Conservation (phyloP, 2,797 vertebrate species). For the Aulostomus chinensis region DNA sequence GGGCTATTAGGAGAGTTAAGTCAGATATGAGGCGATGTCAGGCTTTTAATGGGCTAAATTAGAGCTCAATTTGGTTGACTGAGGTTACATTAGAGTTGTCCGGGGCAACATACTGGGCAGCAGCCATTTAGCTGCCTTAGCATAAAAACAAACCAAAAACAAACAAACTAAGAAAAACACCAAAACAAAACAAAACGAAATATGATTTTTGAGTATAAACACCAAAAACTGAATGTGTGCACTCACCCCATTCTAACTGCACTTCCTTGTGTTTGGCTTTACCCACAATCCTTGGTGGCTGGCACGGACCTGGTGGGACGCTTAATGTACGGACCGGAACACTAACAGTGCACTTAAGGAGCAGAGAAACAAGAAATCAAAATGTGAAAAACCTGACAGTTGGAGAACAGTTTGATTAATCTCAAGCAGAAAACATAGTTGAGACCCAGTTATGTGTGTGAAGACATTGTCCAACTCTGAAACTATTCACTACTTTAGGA, state of each 20-base stretch:
- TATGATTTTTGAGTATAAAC: slow-evolving; percentile 13
- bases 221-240: slow-evolving; percentile 5
- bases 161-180: background rate
- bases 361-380: slow-evolving; percentile 5
- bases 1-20: slow-evolving; percentile 45
- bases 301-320: slow-evolving; percentile 90
- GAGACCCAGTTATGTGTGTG: too few species aligned
- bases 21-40: slow-evolving; percentile 41
- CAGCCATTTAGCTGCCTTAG: slow-evolving; percentile 27
- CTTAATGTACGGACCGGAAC: slow-evolving; percentile 89
- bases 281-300: slow-evolving; percentile 86
- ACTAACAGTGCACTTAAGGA: slow-evolving; percentile 87
- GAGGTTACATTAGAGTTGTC: slow-evolving; percentile 32
- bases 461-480: too few species aligned
- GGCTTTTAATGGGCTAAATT: slow-evolving; percentile 54
- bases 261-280: slow-evolving; percentile 96
- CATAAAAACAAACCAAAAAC: background rate
- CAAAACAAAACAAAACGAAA: background rate
- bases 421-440: too few species aligned
- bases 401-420: slow-evolving; percentile 14
- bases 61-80: slow-evolving; percentile 47
- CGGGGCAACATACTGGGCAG: slow-evolving; percentile 15
- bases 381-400: too few species aligned
- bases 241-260: slow-evolving; percentile 95
- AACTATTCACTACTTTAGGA: too few species aligned